These are phyloP conservation scores for Prorops nasuta DNA, from an alignment of 1,140 invertebrate species.

Conservation along the genomic window DNA sequence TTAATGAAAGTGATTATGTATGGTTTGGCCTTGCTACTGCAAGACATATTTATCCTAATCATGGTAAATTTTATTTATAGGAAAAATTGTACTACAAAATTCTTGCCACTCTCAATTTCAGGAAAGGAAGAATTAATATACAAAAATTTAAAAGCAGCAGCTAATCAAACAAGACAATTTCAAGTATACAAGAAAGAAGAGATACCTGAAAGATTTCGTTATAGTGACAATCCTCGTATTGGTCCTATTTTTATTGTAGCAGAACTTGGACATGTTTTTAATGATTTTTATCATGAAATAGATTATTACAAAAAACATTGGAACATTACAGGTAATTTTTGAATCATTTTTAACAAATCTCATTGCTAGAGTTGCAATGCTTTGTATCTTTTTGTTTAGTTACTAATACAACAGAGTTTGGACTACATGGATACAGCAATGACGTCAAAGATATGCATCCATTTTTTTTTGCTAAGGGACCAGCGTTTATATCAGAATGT, in stretches of 20 bases:
- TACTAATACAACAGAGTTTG: constrained; percentile 57
- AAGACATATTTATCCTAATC: constrained; percentile 59
- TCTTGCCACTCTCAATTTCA: constrained; percentile 19
- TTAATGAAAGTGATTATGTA: constrained; percentile 55
- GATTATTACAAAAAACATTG: constrained; percentile 52
- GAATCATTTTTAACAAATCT: not conserved
- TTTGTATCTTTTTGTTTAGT: constrained; percentile 41
- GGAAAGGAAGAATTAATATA: constrained; percentile 57
- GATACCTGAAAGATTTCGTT: constrained; percentile 62
- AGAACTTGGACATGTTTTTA: constrained; percentile 61
- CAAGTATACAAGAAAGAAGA: constrained; percentile 61
- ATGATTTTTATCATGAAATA: constrained; percentile 54
- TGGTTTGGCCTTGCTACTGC: constrained; percentile 52
- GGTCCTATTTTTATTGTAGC: constrained; percentile 61
- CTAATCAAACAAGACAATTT: constrained; percentile 51
- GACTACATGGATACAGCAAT: constrained; percentile 71
- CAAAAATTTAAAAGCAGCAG: constrained; percentile 53
- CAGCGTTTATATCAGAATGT: constrained; percentile 59
- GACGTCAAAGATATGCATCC: constrained; percentile 62
- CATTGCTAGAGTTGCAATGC: constrained; percentile 6
- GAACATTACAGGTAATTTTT: constrained; percentile 50
- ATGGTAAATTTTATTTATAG: constrained; percentile 40
- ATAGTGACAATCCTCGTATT: constrained; percentile 61
- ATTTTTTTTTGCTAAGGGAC: constrained; percentile 69
- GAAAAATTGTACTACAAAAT: constrained; percentile 1